phyloP scores from a whole-genome alignment of 2,113 vertebrate species.

The Cynocephalus volans region DNA sequence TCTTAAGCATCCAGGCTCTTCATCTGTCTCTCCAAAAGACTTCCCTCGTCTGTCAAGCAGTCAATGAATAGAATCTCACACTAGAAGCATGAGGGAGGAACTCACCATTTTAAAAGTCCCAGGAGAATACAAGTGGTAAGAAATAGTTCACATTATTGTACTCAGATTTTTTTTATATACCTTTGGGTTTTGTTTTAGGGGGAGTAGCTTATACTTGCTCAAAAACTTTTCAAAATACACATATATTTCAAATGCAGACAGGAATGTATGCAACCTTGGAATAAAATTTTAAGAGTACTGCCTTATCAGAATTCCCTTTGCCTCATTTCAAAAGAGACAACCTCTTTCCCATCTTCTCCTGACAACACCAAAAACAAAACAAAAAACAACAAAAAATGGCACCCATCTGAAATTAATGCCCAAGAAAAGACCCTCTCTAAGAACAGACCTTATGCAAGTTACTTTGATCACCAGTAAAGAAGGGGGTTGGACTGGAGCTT shows the following conservation, averaged over 20 bases:
- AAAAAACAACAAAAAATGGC: too few relatives aligned
- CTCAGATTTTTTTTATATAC: not conserved
- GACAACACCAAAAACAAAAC: not conserved
- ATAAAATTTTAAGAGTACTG: not conserved
- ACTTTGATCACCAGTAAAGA: not conserved
- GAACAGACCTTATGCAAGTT: not conserved
- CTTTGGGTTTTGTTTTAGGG: conserved; percentile 2
- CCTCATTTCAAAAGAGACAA: not conserved
- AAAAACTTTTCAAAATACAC: not conserved
- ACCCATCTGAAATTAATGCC: not conserved
- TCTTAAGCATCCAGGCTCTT: not conserved
- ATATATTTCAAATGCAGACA: not conserved
- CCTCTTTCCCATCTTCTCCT: not conserved
- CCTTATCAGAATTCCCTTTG: not conserved
- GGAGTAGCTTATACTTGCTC: not conserved
- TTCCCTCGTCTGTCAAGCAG: not conserved
- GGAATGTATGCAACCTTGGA: not conserved
- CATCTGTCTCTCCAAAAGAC: not conserved
- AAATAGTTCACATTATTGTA: not conserved
- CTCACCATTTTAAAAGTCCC: not conserved
- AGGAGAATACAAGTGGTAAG: not conserved
- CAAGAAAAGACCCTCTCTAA: not conserved
- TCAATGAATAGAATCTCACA: not conserved
- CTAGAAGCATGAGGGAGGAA: not conserved
- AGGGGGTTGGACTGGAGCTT: not conserved